A percentile compares a stretch with the other conserved stretches of the same genome.
These are phyloP conservation scores for Hirundo rustica DNA, from an alignment of 2,797 vertebrate species.

Conservation along the genomic window DNA sequence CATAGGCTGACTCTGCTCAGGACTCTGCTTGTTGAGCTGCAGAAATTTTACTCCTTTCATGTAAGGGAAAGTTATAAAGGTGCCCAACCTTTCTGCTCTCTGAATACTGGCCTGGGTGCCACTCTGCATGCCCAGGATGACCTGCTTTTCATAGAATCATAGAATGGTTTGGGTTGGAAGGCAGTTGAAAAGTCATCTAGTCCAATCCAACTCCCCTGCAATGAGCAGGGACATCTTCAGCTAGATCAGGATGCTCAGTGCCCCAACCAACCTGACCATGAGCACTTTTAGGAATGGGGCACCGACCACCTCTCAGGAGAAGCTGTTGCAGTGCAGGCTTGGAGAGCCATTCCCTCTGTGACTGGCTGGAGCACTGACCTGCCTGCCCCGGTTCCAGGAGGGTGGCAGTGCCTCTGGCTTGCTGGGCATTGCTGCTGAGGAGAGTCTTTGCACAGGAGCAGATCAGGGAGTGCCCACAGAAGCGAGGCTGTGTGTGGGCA, in stretches of 20 bases:
- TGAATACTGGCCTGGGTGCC: background rate
- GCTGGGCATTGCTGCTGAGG: background rate
- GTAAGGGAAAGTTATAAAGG: background rate
- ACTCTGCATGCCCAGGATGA: background rate
- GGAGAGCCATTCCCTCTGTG: background rate
- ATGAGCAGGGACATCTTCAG: background rate
- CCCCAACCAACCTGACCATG: background rate
- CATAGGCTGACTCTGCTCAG: background rate
- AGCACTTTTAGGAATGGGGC: background rate
- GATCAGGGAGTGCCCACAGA: background rate
- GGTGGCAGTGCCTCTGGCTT: background rate
- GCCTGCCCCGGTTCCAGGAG: background rate
- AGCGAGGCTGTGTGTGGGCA: background rate
- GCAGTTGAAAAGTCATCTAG: background rate
- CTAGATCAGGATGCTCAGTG: background rate
- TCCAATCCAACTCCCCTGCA: background rate
- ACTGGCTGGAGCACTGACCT: background rate
- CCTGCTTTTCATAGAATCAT: background rate
- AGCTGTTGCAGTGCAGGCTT: background rate
- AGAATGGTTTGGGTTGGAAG: background rate
- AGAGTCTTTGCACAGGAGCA: background rate
- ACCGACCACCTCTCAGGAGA: background rate
- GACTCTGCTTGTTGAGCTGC: background rate
- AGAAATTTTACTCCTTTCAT: background rate
- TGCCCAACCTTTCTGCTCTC: background rate